phyloP scores from a whole-genome alignment of 2,797 vertebrate genomes.

The Smutsia temminckii region DNA sequence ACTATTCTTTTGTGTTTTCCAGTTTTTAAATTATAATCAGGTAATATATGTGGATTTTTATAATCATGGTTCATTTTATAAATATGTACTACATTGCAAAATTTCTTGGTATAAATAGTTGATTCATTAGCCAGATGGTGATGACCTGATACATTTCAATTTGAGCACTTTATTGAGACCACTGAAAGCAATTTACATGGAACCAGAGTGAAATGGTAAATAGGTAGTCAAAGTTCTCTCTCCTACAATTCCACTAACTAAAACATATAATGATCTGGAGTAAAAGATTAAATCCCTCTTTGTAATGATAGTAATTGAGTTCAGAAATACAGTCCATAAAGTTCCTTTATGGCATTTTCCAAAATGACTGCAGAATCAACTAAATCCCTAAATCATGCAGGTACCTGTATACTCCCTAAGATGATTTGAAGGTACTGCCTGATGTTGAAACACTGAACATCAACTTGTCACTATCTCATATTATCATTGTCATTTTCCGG shows the following conservation, averaged over 20 bases:
- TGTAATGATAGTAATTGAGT: neutral
- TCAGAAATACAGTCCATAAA: neutral
- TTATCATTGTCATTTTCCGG: neutral
- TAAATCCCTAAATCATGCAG: neutral
- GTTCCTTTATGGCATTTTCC: neutral
- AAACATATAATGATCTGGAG: neutral
- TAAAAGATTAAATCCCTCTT: neutral
- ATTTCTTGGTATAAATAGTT: constrained; percentile 10
- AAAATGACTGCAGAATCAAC: neutral
- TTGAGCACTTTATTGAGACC: neutral
- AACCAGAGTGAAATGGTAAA: neutral
- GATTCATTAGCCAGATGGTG: neutral
- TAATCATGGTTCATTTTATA: constrained; percentile 37
- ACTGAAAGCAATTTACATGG: neutral
- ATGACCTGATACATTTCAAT: neutral
- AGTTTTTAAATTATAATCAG: constrained; percentile 35
- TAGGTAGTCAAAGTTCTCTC: neutral
- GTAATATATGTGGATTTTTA: constrained; percentile 28
- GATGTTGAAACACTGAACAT: neutral
- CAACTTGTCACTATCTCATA: neutral
- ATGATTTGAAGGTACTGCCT: neutral
- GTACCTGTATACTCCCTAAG: neutral
- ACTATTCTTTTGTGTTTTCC: constrained; percentile 52
- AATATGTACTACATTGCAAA: neutral
- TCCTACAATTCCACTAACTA: neutral